phyloP scores from a whole-genome alignment of 2,797 vertebrate genomes.

The Amphiprion clarkii region DNA sequence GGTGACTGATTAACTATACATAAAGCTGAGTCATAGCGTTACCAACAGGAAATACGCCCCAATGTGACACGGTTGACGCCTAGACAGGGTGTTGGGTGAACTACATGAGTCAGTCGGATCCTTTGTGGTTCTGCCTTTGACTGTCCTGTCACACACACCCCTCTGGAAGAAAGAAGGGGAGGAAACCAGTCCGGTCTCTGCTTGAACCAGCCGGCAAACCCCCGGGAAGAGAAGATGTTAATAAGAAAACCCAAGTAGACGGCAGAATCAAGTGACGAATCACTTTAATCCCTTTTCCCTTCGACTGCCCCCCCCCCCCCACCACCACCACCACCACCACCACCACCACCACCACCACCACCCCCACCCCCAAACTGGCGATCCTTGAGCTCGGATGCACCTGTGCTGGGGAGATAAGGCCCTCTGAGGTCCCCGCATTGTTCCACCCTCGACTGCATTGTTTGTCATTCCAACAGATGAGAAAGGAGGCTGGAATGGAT shows the following conservation, averaged over 20 bases:
- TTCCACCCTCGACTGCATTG: constrained; percentile 84
- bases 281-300: constrained; percentile 74
- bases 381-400: constrained; percentile 87
- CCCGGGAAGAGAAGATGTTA: constrained; percentile 64
- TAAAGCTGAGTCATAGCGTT: constrained; percentile 72
- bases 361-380: constrained; percentile 61
- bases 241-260: constrained; percentile 60
- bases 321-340: neutral
- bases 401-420: constrained; percentile 89
- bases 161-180: constrained; percentile 6
- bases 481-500: constrained; percentile 73
- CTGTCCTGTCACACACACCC: constrained; percentile 34
- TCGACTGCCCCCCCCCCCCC: constrained; percentile 48
- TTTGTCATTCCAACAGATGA: constrained; percentile 87
- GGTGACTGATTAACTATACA: constrained; percentile 50
- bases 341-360: too few species aligned
- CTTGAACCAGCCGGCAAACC: constrained; percentile 32
- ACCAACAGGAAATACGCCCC: constrained; percentile 57
- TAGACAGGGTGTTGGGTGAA: constrained; percentile 57
- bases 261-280: constrained; percentile 77
- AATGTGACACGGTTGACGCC: constrained; percentile 48
- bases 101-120: constrained; percentile 61
- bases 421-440: constrained; percentile 84
- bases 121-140: constrained; percentile 45
- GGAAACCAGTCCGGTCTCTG: constrained; percentile 35